These are phyloP conservation scores for Agrilus planipennis DNA, from an alignment of 1,140 invertebrate species.

Conservation along the genomic window DNA sequence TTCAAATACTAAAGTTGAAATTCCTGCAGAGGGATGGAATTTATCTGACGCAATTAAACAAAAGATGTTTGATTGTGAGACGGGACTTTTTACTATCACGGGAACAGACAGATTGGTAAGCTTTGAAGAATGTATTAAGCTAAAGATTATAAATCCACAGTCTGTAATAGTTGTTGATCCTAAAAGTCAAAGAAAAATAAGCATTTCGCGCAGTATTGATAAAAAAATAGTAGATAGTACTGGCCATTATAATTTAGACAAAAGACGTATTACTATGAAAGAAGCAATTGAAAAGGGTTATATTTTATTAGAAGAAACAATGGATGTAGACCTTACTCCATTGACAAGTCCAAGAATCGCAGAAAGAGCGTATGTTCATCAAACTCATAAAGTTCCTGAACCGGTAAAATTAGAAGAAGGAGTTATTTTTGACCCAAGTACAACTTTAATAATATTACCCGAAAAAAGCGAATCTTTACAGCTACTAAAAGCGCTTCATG, in stretches of 20 bases:
- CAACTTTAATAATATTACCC: conserved; percentile 57
- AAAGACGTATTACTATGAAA: conserved; percentile 56
- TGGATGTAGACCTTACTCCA: conserved; percentile 30
- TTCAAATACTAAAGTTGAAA: conserved; percentile 49
- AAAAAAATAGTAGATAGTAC: conserved; percentile 65
- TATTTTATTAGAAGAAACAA: conserved; percentile 46
- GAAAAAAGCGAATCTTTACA: conserved; percentile 55
- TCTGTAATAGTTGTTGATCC: conserved; percentile 70
- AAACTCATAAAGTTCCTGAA: conserved; percentile 39
- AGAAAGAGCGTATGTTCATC: conserved; percentile 45
- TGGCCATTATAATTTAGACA: conserved; percentile 53
- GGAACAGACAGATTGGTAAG: conserved; percentile 73
- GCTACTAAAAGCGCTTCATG: conserved; percentile 54
- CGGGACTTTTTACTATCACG: conserved; percentile 77
- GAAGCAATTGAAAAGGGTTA: conserved; percentile 62
- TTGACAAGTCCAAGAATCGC: conserved; percentile 41
- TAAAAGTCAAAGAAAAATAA: conserved; percentile 53
- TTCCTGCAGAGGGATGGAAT: conserved; percentile 73
- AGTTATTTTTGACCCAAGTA: conserved; percentile 63
- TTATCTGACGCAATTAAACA: conserved; percentile 64
- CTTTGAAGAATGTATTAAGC: conserved; percentile 75
- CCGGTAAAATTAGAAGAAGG: conserved; percentile 56
- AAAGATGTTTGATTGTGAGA: conserved; percentile 65
- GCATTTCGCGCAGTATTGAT: conserved; percentile 61
- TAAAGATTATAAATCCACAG: conserved; percentile 71